Evolutionary conservation across 2,113 vertebrate genomes (phyloP).

Genomic region (Probosciger aterrimus): DNA sequence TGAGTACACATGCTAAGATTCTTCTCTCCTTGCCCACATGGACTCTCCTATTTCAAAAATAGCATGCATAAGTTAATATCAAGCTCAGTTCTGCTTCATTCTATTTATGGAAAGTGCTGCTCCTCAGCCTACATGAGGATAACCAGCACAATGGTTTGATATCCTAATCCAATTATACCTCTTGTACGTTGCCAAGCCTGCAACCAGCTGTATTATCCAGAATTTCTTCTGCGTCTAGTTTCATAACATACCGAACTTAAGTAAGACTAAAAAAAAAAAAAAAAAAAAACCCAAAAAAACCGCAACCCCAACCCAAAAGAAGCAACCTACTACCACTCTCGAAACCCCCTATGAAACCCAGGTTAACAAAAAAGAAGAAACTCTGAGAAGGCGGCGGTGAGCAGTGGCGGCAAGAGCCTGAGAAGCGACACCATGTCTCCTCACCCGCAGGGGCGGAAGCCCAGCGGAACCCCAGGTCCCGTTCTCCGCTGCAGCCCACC

Average conservation of each 20-base stretch:
- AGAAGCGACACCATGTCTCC: fast-evolving
- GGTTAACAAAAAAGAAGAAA: not conserved
- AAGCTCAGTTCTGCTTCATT: not conserved
- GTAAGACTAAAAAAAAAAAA: not conserved
- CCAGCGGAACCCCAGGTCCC: not conserved
- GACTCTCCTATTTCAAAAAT: not conserved
- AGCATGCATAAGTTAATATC: fast-evolving
- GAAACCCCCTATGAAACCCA: not conserved
- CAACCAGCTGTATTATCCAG: no score
- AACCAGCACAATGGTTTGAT: not conserved
- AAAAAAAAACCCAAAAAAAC: no score
- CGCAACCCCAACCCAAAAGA: not conserved
- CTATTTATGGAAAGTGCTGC: no score
- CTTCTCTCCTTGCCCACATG: not conserved
- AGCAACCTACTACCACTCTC: not conserved
- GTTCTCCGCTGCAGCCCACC: no score
- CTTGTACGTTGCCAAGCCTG: fast-evolving
- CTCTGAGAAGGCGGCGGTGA: fast-evolving
- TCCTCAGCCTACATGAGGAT: fast-evolving
- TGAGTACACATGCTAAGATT: fast-evolving
- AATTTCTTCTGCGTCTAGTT: not conserved
- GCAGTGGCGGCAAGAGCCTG: fast-evolving
- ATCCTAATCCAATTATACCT: fast-evolving
- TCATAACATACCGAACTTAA: fast-evolving
- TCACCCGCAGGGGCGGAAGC: not conserved